Evolutionary conservation across 2,888 invertebrate species (phyloP), one percentile per base, ranked within the genome.

Genomic region (Eristalis arbustorum): DNA sequence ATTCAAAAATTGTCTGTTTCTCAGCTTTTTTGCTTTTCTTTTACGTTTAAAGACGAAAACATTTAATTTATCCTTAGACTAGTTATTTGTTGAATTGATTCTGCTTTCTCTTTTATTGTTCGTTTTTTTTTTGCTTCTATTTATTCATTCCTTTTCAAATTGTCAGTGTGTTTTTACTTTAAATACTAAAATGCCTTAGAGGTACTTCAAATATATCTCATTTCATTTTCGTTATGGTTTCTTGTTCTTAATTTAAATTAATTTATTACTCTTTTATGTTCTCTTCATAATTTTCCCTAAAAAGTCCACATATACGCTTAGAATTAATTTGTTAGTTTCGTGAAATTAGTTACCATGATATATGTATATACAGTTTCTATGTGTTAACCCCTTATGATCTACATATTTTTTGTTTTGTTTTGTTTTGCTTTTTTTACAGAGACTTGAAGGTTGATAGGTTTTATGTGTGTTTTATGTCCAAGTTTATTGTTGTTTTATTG

Each of bases 231-330:
- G 10, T 59, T 64, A 18, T 34, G 23, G 40, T 42, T 49, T 25
- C 2, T 49, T 49, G 49, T 49, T 37, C 18, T 69, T 63, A 69
- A 59, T 49, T 72, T 42, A 49, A 71, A 71, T 49, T 22, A 40
- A 40, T 56, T 31, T 67, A 42, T 18, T 22, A 40, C n/a, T 57
- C 3, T 77, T 66, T 68, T 37, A 62, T 28, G 31, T 73, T 63
- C 57, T 34, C 57, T 2, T 67, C 62, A 56, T 69, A 59, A 75
- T 75, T 69, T 83, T 83, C 78, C 83, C 83, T 83, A 83, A 83
- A 73, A 73, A 83, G 83, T 83, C 83, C 77, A 74, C 78, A 69
- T 63, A 64, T 73, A 83, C 56, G 22, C 75, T 81, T 74, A 78
- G 18, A 73, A 69, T 42, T 73, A 77, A 66, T 81, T 81, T 81